phyloP scores from a whole-genome alignment of 2,113 vertebrate species.

The Psephotus haematonotus region DNA sequence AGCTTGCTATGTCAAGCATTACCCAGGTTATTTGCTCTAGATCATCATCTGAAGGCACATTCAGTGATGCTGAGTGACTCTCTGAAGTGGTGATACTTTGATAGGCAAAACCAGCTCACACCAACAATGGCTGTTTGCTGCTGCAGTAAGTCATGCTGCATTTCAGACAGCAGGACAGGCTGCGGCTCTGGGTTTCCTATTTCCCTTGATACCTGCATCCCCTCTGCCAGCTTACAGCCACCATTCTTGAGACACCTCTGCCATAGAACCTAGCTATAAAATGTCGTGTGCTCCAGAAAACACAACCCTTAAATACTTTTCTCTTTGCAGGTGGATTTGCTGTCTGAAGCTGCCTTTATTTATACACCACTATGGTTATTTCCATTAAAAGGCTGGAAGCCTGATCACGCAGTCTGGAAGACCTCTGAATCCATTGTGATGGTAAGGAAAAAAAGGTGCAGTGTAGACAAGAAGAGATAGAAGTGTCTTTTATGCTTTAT shows the following conservation, averaged over 20 bases:
- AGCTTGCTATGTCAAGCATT: not conserved
- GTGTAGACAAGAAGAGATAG: not conserved
- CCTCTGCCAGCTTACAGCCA: not conserved
- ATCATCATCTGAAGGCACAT: not conserved
- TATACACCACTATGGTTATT: not conserved
- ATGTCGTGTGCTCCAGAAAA: not conserved
- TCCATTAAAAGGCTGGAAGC: not conserved
- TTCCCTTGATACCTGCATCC: not conserved
- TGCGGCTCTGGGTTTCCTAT: accelerated
- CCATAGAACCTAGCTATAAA: not conserved
- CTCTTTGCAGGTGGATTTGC: not conserved
- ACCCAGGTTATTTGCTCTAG: not conserved
- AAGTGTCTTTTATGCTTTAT: not conserved
- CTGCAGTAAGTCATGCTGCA: not conserved
- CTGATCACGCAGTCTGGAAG: not conserved
- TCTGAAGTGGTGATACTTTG: not conserved
- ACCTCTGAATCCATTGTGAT: not conserved
- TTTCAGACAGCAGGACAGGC: not conserved
- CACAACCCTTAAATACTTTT: not conserved
- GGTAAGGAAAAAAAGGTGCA: not conserved
- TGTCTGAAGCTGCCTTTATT: not conserved
- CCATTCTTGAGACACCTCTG: not conserved
- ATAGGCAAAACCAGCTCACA: not conserved
- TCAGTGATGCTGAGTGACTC: not conserved
- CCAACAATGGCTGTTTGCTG: accelerated